A percentile compares a stretch with the other conserved stretches of the same genome.
Evolutionary conservation across 2,113 vertebrate species (phyloP).

Genomic region (Aix galericulata): DNA sequence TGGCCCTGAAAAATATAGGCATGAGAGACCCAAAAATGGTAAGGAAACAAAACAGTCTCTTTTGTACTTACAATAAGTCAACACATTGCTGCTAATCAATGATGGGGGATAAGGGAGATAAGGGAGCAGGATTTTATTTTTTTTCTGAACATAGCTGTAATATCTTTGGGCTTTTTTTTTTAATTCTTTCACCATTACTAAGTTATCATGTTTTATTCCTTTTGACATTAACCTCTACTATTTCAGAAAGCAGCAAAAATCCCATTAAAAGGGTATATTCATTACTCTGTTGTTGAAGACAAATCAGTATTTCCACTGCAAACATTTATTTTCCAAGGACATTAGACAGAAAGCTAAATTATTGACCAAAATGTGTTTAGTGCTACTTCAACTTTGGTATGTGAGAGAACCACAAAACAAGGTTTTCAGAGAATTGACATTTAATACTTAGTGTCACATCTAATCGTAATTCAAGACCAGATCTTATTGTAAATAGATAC

Average conservation of each 20-base stretch:
- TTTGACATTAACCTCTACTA: constrained; percentile 11
- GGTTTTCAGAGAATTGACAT: constrained; percentile 40
- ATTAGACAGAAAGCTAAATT: constrained; percentile 36
- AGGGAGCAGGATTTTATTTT: neutral
- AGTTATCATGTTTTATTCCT: neutral
- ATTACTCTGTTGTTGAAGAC: constrained; percentile 9
- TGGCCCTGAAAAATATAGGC: constrained; percentile 67
- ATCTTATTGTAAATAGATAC: constrained; percentile 56
- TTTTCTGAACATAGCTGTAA: neutral
- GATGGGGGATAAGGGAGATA: neutral
- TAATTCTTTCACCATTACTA: neutral
- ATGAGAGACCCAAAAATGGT: constrained; percentile 65
- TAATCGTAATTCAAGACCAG: constrained; percentile 41
- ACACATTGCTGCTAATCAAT: neutral
- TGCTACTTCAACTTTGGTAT: constrained; percentile 36
- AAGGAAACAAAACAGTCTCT: constrained; percentile 3
- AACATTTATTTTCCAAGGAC: constrained; percentile 33
- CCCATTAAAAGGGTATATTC: neutral
- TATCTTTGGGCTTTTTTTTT: neutral
- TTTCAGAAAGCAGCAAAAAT: constrained; percentile 20
- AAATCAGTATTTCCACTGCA: constrained; percentile 26
- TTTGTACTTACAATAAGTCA: neutral
- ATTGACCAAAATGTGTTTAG: constrained; percentile 41
- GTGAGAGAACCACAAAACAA: constrained; percentile 47
- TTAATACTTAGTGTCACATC: constrained; percentile 42